These are phyloP conservation scores for Halcyon senegalensis DNA, from an alignment of 2,113 vertebrate genomes.

Conservation along the genomic window DNA sequence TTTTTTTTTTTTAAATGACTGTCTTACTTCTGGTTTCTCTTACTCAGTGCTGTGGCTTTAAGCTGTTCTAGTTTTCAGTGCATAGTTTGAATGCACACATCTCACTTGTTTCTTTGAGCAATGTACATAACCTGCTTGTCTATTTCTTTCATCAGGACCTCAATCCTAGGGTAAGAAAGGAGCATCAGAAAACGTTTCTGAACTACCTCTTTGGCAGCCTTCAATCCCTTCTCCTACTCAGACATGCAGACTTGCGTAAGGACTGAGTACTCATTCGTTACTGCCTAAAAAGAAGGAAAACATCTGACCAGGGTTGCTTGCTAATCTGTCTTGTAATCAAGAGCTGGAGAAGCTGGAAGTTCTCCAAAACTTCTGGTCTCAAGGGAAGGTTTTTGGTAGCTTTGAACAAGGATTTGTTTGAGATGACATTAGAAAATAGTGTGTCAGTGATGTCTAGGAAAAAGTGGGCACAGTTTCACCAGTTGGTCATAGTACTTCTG, in stretches of 20 bases:
- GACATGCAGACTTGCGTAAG: fast-evolving
- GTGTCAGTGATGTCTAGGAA: neutral
- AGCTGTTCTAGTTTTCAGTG: neutral
- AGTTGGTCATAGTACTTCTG: neutral
- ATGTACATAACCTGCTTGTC: neutral
- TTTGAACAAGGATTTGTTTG: neutral
- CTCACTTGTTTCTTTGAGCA: neutral
- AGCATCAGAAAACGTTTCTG: neutral
- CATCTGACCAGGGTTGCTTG: neutral
- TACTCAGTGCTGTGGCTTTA: neutral
- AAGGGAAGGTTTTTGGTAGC: neutral
- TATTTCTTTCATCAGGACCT: neutral
- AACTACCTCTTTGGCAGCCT: neutral
- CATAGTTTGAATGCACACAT: neutral
- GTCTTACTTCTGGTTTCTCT: neutral
- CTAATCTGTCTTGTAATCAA: neutral
- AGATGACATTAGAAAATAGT: neutral
- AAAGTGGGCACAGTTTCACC: neutral
- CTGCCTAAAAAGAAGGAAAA: neutral
- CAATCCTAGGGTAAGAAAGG: neutral
- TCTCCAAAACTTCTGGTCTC: neutral
- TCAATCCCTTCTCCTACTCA: neutral
- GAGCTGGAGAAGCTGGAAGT: neutral
- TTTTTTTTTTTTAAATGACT: neutral
- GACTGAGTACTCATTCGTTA: neutral